Evolutionary conservation across 2,888 invertebrate species (phyloP).

Genomic region (Harpalus rufipes): DNA sequence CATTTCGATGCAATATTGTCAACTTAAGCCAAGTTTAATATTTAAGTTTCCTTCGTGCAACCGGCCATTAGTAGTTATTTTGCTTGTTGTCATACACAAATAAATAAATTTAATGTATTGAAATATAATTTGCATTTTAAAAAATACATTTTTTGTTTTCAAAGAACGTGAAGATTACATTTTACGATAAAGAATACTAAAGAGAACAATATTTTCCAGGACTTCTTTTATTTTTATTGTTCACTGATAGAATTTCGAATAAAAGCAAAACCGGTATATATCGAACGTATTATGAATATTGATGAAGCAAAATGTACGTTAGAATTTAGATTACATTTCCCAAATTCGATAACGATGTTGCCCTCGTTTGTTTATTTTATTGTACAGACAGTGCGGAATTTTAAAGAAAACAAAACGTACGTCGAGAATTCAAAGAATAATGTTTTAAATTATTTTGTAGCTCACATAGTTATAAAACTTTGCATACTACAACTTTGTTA

Average conservation of each 20-base stretch:
- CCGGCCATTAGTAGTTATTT: too few relatives aligned
- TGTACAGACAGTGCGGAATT: background rate
- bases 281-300: slow-evolving; percentile 21
- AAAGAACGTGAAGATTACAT: background rate
- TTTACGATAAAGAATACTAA: background rate
- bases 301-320: slow-evolving; percentile 1
- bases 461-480: background rate
- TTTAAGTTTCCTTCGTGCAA: too few relatives aligned
- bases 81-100: background rate
- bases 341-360: slow-evolving; percentile 2
- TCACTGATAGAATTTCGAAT: background rate
- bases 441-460: background rate
- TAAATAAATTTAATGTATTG: background rate
- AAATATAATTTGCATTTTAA: background rate
- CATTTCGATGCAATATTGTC: too few relatives aligned
- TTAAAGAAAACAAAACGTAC: background rate
- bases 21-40: too few relatives aligned
- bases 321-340: background rate
- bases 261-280: background rate
- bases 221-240: background rate
- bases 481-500: slow-evolving; percentile 8
- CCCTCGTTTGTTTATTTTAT: background rate
- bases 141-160: background rate
- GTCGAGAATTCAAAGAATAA: background rate
- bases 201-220: background rate